These are phyloP conservation scores for Copidosoma floridanum DNA, from an alignment of 1,140 invertebrate species.

Conservation along the genomic window DNA sequence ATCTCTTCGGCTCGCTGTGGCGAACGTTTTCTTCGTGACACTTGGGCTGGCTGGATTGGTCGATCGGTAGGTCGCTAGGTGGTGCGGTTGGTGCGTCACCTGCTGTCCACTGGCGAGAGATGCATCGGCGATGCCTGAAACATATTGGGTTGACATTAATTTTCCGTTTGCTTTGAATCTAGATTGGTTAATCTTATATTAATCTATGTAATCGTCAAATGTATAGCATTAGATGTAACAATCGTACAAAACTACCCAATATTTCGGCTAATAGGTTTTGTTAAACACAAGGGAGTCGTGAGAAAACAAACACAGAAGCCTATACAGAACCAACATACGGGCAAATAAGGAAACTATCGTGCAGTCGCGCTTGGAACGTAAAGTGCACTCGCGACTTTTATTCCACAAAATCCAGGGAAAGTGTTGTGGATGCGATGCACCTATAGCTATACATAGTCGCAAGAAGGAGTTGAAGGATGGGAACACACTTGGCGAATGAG, in stretches of 20 bases:
- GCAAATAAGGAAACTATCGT: neutral
- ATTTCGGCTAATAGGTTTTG: too few relatives aligned
- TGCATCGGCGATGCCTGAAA: conserved; percentile 19
- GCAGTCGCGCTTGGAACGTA: conserved; percentile 1
- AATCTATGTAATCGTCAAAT: too few relatives aligned
- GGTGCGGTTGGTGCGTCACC: conserved; percentile 12
- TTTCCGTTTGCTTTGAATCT: too few relatives aligned
- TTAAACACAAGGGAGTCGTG: neutral
- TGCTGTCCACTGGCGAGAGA: neutral
- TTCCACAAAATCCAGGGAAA: neutral
- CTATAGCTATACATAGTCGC: too few relatives aligned
- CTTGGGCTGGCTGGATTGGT: neutral
- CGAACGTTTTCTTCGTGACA: too few relatives aligned
- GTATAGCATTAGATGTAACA: too few relatives aligned
- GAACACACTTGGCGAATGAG: neutral
- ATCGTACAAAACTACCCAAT: too few relatives aligned
- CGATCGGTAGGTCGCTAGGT: neutral
- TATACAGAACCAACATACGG: neutral
- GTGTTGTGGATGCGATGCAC: neutral
- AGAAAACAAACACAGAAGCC: neutral
- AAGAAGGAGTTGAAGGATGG: neutral
- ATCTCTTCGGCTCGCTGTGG: too few relatives aligned
- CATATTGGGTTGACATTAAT: too few relatives aligned
- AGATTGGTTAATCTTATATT: too few relatives aligned
- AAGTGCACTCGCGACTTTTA: neutral